Base-by-base conservation (phyloP, 2,113 vertebrate species). In the Sarotherodon lohbergeri region DNA sequence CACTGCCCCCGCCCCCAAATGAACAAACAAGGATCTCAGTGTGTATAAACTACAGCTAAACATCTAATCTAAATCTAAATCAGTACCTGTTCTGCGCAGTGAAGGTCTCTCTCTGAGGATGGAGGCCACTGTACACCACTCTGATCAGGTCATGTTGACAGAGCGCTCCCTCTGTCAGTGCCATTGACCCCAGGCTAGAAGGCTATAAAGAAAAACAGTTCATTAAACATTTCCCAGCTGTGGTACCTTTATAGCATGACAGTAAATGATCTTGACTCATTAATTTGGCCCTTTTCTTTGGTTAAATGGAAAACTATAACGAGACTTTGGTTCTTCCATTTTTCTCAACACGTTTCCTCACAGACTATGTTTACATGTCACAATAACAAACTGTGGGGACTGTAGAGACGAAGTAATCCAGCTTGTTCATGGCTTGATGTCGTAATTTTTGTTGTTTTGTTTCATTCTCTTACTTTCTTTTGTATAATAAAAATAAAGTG, bases 21-120 rank as follows among this genome's bases (percentile, higher is more conserved):
- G 66, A 76, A 76, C 5, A 48, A 76, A 52, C 14, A 24, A 4
- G 17, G 16, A 78, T 41, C 71, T 34, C 10, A 50, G 12, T 46
- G 52, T 78, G 52, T 55, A 43, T 36, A 68, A 76, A 48, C 63
- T 24, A 32, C 52, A 73, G 52, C 76, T 22, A 68, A 68, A 68
- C 63, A 76, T 83, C 73, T 52, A 76, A 86, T 80, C 50, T 5
- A 57, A 50, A 22, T 46, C 78, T 79, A 4, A 8, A 41, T 68
- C 2, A 10, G 76, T 93, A 99, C 99, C 99, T 97, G 96, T 99
- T 99, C 95, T 99, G 99, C 34, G 99, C 99, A 54, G 99, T 99
- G 95, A 99, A 99, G 43, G 98, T 99, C 96, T 99, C 99, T 94
- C 98, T 97, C 92, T 99, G 99, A 88, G 98, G 98, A 94, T 99